These are phyloP conservation scores for Scalopus aquaticus DNA, from an alignment of 2,113 vertebrate genomes.

Conservation along the genomic window DNA sequence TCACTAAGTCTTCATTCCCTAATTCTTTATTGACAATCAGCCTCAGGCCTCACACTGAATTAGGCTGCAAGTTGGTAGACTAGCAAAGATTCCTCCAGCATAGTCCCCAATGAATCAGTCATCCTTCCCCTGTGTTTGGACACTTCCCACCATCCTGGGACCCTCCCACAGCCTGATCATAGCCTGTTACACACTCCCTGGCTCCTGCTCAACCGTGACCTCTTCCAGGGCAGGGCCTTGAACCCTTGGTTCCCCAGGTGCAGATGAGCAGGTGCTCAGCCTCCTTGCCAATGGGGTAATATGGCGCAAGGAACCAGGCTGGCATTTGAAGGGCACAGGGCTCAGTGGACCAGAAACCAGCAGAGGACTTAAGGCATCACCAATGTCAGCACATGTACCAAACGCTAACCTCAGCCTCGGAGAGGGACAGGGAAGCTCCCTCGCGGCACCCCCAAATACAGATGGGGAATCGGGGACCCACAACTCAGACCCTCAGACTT, in stretches of 20 bases:
- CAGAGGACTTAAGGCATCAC: not conserved
- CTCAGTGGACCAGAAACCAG: not conserved
- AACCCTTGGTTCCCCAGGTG: not conserved
- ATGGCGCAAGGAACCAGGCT: not conserved
- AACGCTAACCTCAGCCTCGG: not conserved
- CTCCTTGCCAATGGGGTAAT: not conserved
- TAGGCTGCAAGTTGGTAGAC: not conserved
- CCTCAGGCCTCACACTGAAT: not conserved
- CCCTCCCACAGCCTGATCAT: not conserved
- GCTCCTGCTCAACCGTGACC: not conserved
- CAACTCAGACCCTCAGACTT: not conserved
- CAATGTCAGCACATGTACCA: not conserved
- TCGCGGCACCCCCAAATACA: not conserved
- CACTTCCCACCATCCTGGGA: not conserved
- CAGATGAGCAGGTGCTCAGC: not conserved
- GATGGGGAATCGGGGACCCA: not conserved
- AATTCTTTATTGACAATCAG: not conserved
- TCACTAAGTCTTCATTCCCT: not conserved
- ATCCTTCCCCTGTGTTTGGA: not conserved
- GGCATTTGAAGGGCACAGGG: not conserved
- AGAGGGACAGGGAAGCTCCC: not conserved
- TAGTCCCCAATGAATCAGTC: accelerated
- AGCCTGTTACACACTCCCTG: not conserved
- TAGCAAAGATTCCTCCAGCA: not conserved
- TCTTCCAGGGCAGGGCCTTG: not conserved